Percentiles rank a stretch among this genome's conserved stretches.
phyloP scores from a whole-genome alignment of 2,113 vertebrate species.

The Phalacrocorax carbo region DNA sequence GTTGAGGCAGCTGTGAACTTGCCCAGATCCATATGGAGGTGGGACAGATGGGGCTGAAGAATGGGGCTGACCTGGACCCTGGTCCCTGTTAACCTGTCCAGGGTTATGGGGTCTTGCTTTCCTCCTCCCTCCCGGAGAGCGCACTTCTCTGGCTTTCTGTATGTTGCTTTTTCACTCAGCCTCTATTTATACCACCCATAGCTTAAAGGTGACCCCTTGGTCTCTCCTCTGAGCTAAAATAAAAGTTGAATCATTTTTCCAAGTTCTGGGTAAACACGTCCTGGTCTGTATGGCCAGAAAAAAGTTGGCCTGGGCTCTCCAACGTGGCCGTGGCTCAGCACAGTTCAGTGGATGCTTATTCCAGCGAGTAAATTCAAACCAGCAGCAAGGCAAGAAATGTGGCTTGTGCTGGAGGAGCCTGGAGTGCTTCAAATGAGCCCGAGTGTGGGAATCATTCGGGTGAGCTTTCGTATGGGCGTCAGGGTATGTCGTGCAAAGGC shows the following conservation, averaged over 20 bases:
- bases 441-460: rapidly evolving
- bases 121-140: not conserved
- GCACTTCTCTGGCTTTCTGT: not conserved
- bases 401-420: not conserved
- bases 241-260: not conserved
- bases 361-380: not conserved
- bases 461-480: not conserved
- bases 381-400: not conserved
- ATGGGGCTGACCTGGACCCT: not conserved
- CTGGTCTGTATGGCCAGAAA: not conserved
- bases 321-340: not conserved
- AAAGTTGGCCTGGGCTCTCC: not conserved
- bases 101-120: not conserved
- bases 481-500: not conserved
- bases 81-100: not conserved
- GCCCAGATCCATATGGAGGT: not conserved
- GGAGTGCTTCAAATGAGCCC: not conserved
- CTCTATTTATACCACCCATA: slow-evolving; percentile 10
- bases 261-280: not conserved
- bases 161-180: not conserved
- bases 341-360: not conserved
- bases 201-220: slow-evolving; percentile 39
- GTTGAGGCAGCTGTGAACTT: not conserved
- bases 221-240: slow-evolving; percentile 22
- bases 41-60: not conserved